A percentile compares a stretch with the other conserved stretches of the same genome.
These are phyloP conservation scores for Agapornis canus DNA, from an alignment of 2,797 vertebrate genomes.

Conservation along the genomic window DNA sequence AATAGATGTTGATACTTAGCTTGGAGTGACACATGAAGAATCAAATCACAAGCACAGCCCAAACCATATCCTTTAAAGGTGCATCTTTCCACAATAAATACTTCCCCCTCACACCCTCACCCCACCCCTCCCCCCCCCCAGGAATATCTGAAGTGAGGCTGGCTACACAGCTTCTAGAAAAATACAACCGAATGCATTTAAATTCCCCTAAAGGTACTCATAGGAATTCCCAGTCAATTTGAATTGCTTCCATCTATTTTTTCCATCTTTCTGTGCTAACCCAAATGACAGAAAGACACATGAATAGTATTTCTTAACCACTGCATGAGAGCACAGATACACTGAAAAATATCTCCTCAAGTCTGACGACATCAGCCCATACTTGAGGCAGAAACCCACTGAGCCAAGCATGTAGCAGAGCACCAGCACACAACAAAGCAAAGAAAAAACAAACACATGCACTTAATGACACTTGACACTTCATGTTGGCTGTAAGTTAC, in stretches of 20 bases:
- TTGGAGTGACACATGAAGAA: background rate
- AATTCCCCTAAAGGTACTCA: background rate
- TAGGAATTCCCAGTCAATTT: background rate
- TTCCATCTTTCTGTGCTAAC: background rate
- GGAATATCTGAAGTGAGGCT: background rate
- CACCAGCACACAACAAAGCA: background rate
- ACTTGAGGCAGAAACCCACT: background rate
- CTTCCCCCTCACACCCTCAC: background rate
- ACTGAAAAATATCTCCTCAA: fast-evolving
- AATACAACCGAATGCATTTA: fast-evolving
- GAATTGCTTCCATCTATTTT: background rate
- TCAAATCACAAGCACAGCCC: background rate
- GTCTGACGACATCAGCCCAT: background rate
- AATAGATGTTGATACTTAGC: background rate
- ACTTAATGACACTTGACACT: background rate
- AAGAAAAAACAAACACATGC: background rate
- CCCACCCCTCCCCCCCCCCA: no score
- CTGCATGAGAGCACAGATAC: fast-evolving
- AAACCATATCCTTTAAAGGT: background rate
- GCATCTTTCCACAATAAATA: background rate
- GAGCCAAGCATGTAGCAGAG: background rate
- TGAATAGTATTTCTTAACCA: background rate
- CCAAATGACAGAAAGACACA: fast-evolving
- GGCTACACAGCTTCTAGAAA: background rate
- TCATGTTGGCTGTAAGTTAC: conserved; percentile 41